Evolutionary conservation across 1,140 invertebrate species (phyloP), one percentile per base, ranked within the genome.

Genomic region (Notospermus geniculatus): DNA sequence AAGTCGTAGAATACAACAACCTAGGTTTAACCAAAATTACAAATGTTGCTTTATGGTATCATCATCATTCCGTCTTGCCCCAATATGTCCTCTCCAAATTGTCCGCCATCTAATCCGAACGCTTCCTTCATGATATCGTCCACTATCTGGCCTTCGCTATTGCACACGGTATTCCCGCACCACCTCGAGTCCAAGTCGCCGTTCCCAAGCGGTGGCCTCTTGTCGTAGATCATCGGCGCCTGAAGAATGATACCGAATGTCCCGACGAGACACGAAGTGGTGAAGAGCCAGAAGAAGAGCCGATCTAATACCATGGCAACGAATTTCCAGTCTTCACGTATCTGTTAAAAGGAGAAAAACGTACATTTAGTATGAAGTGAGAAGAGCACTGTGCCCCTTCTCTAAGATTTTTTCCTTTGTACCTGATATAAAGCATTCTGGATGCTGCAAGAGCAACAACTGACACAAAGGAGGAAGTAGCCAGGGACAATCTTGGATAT

Each of bases 261-360:
- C 5, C 77, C 95, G 36, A 93, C 80, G 15, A 97, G 84, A 82
- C 93, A 95, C 62, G 91, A 91, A 69, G 93, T 84, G 72, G 93
- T 91, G 84, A 98, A 98, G 72, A 95, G 87, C 88, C 92, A 96
- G 58, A 98, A 87, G 82, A 98, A 95, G 70, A 98, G 87, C 73
- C 95, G 87, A 84, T 98, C 95, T 74, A 97, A 84, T 1, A 98
- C 93, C 93, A 98, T 97, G 46, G 95, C 95, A 29, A 97, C 93
- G 82, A 96, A 97, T 76, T 95, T 95, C 95, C 95, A 98, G 83
- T 97, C 95, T 30, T 81, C 74, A 46, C 63, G 68, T 23, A 74
- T 65, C 75, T 82, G 39, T 57, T n/a, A n/a, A 50, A 60, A 57
- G n/a, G n/a, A 50, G 19, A 43, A 11, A 43, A 50, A 50, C 25